These are phyloP conservation scores for Nothura maculosa DNA, from an alignment of 2,797 vertebrate species.

Conservation along the genomic window DNA sequence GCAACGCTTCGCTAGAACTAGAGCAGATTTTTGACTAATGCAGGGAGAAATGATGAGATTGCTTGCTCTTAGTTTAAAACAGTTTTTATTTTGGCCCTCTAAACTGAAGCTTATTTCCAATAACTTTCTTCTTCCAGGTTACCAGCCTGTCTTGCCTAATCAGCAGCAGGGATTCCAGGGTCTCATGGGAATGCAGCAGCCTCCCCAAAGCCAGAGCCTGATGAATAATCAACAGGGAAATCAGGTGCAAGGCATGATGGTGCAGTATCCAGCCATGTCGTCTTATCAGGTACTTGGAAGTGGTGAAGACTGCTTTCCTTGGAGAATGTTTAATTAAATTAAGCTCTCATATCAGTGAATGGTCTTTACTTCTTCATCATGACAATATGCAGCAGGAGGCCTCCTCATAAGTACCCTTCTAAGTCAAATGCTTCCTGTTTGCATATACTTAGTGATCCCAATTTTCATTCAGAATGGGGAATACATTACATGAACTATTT, in stretches of 20 bases:
- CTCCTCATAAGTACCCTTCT: not conserved
- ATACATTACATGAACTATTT: slow-evolving; percentile 20
- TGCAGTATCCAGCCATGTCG: slow-evolving; percentile 89
- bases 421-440: slow-evolving; percentile 18
- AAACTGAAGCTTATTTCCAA: not conserved
- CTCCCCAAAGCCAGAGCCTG: slow-evolving; percentile 85
- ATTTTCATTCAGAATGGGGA: not conserved
- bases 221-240: slow-evolving; percentile 84
- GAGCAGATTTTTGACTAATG: rapidly evolving
- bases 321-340: not conserved
- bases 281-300: slow-evolving; percentile 86
- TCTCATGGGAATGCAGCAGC: slow-evolving; percentile 87
- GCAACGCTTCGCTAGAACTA: not conserved
- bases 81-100: not conserved
- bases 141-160: slow-evolving; percentile 84
- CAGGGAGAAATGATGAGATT: rapidly evolving
- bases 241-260: slow-evolving; percentile 88
- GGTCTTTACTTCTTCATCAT: not conserved
- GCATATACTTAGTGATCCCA: not conserved
- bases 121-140: slow-evolving; percentile 79
- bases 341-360: not conserved
- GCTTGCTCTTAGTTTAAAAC: not conserved
- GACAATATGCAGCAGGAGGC: not conserved
- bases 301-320: not conserved
- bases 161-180: slow-evolving; percentile 86